Evolutionary conservation across 2,113 vertebrate species (phyloP), one percentile per base, ranked within the genome.

Genomic region (Murina feae): DNA sequence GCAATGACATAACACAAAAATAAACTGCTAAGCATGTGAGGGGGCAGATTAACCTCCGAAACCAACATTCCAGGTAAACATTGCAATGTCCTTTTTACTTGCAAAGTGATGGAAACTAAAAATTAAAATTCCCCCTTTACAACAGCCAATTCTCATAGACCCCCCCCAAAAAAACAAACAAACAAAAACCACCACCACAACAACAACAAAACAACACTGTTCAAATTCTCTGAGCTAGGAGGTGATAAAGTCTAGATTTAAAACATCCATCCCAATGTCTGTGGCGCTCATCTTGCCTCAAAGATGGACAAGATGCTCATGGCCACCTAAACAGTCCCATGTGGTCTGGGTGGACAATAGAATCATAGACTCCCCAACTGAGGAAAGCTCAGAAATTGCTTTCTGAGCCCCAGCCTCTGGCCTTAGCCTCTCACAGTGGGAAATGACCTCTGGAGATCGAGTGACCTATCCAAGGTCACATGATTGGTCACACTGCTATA

Each of bases 291-390:
- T 32, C 72, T 92, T 35, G 47, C 68, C 60, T 53, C 18, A n/a
- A 14, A 65, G 47, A 32, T 39, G 14, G 55, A 53, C 20, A 28
- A 51, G 42, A 69, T 0, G 0, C 18, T 66, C 32, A 35, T 16
- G 20, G 1, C 68, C 81, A 49, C 14, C 21, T 2, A 10, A 53
- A 32, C 1, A 13, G 42, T 47, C 80, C 65, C 60, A 9, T 4
- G 10, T 18, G 8, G 12, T 49, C 47, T 71, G 11, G 1, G 6
- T 6, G 7, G 16, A 65, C 28, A 3, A 0, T 1, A 44, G n/a
- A 21, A 17, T 60, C 28, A 37, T 32, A 9, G 14, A 75, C 6
- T 35, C 8, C 0, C 23, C 0, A 0, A 2, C 4, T 13, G 10
- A 10, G 66, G 51, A 28, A 23, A 37, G 10, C 39, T 66, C 25